Base-by-base conservation (phyloP, 1,140 invertebrate species). In the Leptonema lineaticorne region DNA sequence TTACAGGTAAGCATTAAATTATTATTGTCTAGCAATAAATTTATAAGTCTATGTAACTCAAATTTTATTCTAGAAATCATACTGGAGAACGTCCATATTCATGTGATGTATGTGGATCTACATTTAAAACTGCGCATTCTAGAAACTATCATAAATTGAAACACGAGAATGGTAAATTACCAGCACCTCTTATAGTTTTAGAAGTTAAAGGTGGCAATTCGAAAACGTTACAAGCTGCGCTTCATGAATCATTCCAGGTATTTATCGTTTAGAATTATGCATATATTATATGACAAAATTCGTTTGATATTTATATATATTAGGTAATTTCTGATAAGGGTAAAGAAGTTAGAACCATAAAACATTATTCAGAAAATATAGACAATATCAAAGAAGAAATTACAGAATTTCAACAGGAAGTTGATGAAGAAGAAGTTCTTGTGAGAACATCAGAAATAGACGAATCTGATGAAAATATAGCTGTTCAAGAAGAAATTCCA, bases 111-210 rank as follows among this genome's bases (percentile, higher is more conserved):
- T 64, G 62, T 22, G 26, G 27, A 28, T 27, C 62, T 50, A 46
- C 62, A 1, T 64, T 64, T 29, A 64, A 64, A 64, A 64, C 62
- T 30, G 62, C 62, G 22, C 62, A 64, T 50, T 64, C 62, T 2
- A 5, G 62, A 3, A 64, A 64, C 29, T 64, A 64, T 33, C 62
- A 64, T 22, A 64, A 50, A 22, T 11, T 50, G 4, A 64, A 64
- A 30, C 62, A 64, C 22, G 45, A 48, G 16, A 64, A 64, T 24
- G 62, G 62, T n/a, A 64, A 64, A 18, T 26, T 64, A 16, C 62
- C 62, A 5, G 41, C 62, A n/a, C 62, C 62, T 1, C 11, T 64
- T 6, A 53, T 64, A 8, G 26, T 64, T 30, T 64, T 64, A 18
- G 62, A 64, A 33, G 62, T 64, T 2, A 64, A 64, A 48, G 62